Percentiles rank a stretch among this genome's conserved stretches.
phyloP scores from a whole-genome alignment of 1,140 invertebrate species.

The Magallana gigas region DNA sequence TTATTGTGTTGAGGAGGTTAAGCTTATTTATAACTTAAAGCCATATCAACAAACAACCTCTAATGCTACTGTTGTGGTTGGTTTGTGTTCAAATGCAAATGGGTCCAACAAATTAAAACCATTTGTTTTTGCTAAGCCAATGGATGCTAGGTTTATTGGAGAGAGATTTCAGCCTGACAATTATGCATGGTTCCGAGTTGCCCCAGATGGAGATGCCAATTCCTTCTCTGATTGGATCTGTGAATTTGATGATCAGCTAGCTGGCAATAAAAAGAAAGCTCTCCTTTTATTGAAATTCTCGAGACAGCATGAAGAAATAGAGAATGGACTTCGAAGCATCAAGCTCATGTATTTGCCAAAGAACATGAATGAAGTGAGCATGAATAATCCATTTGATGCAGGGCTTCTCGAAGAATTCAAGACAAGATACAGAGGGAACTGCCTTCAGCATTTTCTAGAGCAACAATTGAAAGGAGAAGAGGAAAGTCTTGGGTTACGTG shows the following conservation, averaged over 20 bases:
- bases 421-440: background rate
- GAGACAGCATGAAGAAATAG: constrained; percentile 17
- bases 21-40: constrained; percentile 37
- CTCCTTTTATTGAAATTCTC: constrained; percentile 28
- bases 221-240: constrained; percentile 12
- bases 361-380: background rate
- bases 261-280: background rate
- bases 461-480: background rate
- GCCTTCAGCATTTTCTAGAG: constrained; percentile 21
- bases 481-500: background rate
- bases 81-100: constrained; percentile 38
- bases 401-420: constrained; percentile 23
- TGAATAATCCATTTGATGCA: constrained; percentile 26
- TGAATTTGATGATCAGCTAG: constrained; percentile 29
- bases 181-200: constrained; percentile 11
- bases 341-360: constrained; percentile 33
- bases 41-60: background rate
- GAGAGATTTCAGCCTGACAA: constrained; percentile 27
- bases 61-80: constrained; percentile 8
- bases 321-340: constrained; percentile 7
- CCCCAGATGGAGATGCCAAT: background rate
- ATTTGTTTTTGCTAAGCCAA: background rate
- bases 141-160: background rate
- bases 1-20: constrained; percentile 31
- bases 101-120: constrained; percentile 33